A percentile compares a stretch with the other conserved stretches of the same genome.
phyloP scores from a whole-genome alignment of 2,113 vertebrate species.

The Odocoileus hemionus region DNA sequence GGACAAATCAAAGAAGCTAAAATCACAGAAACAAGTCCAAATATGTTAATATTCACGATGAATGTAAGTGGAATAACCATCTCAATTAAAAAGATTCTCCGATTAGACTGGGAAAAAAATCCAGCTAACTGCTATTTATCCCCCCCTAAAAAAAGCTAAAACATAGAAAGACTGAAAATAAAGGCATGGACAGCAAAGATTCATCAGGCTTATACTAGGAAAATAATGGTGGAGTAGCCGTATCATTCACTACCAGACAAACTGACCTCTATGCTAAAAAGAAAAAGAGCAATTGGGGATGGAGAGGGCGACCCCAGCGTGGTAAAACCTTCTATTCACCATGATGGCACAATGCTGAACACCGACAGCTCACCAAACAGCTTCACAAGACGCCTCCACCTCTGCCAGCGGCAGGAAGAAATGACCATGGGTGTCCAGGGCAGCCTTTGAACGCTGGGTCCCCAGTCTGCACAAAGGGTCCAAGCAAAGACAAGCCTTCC shows the following conservation, averaged over 20 bases:
- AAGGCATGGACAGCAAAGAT: background rate
- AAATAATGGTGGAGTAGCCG: background rate
- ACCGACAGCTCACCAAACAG: background rate
- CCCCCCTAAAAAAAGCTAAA: background rate
- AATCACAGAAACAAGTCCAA: background rate
- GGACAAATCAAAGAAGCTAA: background rate
- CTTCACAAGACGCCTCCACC: fast-evolving
- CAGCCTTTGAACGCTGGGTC: background rate
- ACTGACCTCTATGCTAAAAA: background rate
- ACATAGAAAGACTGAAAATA: background rate
- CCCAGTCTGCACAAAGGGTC: background rate
- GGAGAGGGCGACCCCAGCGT: background rate
- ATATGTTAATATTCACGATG: background rate
- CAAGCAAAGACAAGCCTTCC: background rate
- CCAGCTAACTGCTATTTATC: background rate
- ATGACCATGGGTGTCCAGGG: fast-evolving
- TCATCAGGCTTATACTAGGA: background rate
- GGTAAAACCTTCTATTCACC: background rate
- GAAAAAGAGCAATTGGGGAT: background rate
- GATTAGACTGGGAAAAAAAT: background rate
- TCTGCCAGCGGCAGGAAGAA: background rate
- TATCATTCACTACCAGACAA: background rate
- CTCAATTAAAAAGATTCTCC: background rate
- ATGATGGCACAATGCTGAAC: background rate
- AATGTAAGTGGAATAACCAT: background rate